Base-by-base conservation (phyloP, 1,140 invertebrate species). In the Drosophila ohnishii region DNA sequence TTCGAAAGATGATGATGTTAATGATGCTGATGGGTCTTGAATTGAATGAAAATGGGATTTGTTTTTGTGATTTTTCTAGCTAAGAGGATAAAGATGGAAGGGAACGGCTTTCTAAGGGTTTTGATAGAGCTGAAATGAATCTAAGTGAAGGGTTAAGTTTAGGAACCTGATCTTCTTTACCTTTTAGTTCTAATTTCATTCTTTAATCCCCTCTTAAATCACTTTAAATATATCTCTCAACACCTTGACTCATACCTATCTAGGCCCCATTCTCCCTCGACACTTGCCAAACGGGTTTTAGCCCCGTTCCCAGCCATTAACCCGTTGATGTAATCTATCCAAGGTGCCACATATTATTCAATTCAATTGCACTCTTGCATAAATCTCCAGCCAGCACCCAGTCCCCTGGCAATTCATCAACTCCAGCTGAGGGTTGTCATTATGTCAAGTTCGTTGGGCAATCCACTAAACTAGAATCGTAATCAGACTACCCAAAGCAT, bases 391-490 rank as follows among this genome's bases (percentile, higher is more conserved):
- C 67, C 44, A 66, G 32, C 45, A 28, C 19, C 30, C 32, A 30
- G 45, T 10, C 13, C 35, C 35, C 5, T 13, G 35, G 35, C 14
- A 37, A 37, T 37, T 37, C 35, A 37, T 37, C 35, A 37, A 37
- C 13, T 37, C 13, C 13, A 13, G 35, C 35, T 11, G 13, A 5
- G 50, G 56, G n/a, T 64, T 79, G 75, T 83, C 80, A 84, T 76
- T 80, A 72, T 71, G 80, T 83, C 80, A 75, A 55, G 51, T 28
- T 40, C 11, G 45, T 77, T 80, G 80, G 59, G 45, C 63, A 80
- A 70, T 66, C 74, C 64, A 78, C 69, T 78, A 81, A 84, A 81
- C 64, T 53, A 77, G 71, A 77, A 51, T 63, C 60, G 71, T 70
- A 81, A 80, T 85, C 59, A 66, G 64, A 66, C 63, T 14, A 4